Conservation (phyloP, 2,797 vertebrate species). For the Sebastes itinus region DNA sequence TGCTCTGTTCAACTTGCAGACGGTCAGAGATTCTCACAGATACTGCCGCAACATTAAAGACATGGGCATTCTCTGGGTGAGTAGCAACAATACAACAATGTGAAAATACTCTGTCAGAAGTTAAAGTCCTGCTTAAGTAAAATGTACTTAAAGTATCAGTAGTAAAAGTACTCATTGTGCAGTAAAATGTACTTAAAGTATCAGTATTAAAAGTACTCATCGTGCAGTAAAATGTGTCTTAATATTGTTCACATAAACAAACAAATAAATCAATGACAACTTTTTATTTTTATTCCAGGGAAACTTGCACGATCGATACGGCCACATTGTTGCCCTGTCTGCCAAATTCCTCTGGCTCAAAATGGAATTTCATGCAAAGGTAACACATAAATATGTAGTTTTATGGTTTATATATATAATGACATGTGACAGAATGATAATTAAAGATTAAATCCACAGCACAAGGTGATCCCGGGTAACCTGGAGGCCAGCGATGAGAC, state of each 20-base stretch:
- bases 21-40: constrained; percentile 89
- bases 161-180: too few species aligned
- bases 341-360: constrained; percentile 90
- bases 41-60: constrained; percentile 89
- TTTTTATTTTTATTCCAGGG: constrained; percentile 76
- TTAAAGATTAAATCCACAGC: constrained; percentile 70
- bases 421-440: background rate
- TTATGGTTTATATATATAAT: background rate
- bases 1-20: constrained; percentile 69
- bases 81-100: constrained; percentile 39
- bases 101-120: background rate
- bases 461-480: constrained; percentile 89
- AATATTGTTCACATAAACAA: background rate
- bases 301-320: constrained; percentile 93
- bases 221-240: background rate
- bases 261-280: background rate
- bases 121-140: background rate
- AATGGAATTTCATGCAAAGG: constrained; percentile 95
- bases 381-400: constrained; percentile 37
- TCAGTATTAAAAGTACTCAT: too few species aligned
- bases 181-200: too few species aligned
- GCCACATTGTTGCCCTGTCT: constrained; percentile 92
- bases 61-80: constrained; percentile 92
- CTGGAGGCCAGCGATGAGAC: constrained; percentile 91
- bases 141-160: background rate